Percentiles rank a stretch among this genome's conserved stretches.
These are phyloP conservation scores for Patagioenas fasciata DNA, from an alignment of 2,113 vertebrate genomes.

Conservation along the genomic window DNA sequence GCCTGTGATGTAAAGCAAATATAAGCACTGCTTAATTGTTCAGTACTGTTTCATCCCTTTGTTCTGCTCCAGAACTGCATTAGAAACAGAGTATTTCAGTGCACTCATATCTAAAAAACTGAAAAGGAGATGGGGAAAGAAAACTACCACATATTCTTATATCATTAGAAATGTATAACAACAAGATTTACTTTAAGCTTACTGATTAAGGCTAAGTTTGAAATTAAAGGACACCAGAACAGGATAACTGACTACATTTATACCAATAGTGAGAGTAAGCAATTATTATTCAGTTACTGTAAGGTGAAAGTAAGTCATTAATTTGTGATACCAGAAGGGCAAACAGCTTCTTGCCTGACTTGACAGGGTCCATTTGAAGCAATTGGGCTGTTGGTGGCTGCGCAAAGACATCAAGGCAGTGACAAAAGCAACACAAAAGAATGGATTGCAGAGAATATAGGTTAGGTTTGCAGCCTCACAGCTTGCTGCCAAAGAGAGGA, in stretches of 20 bases:
- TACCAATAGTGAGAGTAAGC: not conserved
- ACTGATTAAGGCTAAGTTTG: not conserved
- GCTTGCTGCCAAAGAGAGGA: not conserved
- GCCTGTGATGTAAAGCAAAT: not conserved
- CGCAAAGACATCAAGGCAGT: not conserved
- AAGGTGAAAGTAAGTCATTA: not conserved
- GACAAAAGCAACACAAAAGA: not conserved
- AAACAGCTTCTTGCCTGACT: not conserved
- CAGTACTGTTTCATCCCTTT: not conserved
- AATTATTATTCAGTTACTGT: not conserved
- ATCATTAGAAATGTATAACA: not conserved
- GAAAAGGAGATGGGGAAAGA: not conserved
- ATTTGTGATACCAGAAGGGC: not conserved
- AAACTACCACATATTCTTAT: not conserved
- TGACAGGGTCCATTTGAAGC: not conserved
- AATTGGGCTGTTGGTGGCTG: accelerated
- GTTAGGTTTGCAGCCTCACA: not conserved
- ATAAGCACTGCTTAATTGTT: not conserved
- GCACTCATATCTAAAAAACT: not conserved
- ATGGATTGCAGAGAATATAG: accelerated
- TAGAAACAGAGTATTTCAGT: not conserved
- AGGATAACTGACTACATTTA: not conserved
- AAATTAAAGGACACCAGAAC: not conserved
- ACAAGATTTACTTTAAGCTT: not conserved
- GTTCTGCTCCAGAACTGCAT: not conserved